Evolutionary conservation across 2,113 vertebrate genomes (phyloP).

Genomic region (Acanthochromis polyacanthus): DNA sequence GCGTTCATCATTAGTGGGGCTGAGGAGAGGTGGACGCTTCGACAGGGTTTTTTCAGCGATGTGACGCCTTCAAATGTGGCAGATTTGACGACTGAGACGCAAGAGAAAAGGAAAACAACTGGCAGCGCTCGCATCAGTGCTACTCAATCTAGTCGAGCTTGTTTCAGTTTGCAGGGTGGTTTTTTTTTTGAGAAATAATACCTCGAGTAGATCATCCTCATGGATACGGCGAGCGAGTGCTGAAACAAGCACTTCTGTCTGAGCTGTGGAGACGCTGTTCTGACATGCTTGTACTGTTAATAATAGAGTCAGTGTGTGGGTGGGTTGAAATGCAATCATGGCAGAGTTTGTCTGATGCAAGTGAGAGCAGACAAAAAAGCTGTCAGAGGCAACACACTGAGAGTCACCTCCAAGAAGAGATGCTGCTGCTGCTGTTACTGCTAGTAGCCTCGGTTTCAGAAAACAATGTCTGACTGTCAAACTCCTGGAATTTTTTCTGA

Average conservation of each 20-base stretch:
- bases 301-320: constrained; percentile 56
- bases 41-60: background rate
- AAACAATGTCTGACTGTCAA: constrained; percentile 3
- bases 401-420: background rate
- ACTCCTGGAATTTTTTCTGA: background rate
- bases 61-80: constrained; percentile 20
- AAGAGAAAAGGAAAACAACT: constrained; percentile 22
- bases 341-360: constrained; percentile 45
- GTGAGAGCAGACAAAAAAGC: constrained; percentile 39
- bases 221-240: constrained; percentile 31
- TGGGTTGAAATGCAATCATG: constrained; percentile 53
- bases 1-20: constrained; percentile 20
- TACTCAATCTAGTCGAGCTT: constrained; percentile 33
- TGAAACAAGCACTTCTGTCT: constrained; percentile 55
- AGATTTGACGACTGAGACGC: constrained; percentile 8
- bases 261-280: constrained; percentile 12
- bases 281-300: constrained; percentile 54
- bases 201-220: background rate
- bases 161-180: constrained; percentile 26
- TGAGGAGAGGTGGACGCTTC: constrained; percentile 19
- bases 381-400: constrained; percentile 37
- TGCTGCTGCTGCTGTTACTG: background rate
- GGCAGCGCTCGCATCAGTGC: too few relatives aligned
- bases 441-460: constrained; percentile 7
- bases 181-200: constrained; percentile 10